Percentiles rank a stretch among this genome's conserved stretches.
Evolutionary conservation across 2,113 vertebrate genomes (phyloP).

Genomic region (Platichthys flesus): DNA sequence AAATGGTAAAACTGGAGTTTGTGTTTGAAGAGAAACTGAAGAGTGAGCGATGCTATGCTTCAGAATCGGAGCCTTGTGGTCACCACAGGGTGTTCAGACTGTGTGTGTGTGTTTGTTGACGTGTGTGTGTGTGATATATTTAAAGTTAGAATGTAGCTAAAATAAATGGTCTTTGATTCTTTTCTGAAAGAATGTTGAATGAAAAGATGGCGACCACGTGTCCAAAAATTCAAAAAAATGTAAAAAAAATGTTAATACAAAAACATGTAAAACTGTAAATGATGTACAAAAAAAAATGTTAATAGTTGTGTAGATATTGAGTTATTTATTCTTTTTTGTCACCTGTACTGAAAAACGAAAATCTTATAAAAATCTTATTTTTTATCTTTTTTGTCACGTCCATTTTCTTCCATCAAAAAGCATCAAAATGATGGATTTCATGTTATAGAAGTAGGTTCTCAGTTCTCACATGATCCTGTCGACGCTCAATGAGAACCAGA

Average conservation of each 20-base stretch:
- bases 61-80: neutral
- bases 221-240: slow-evolving; percentile 58
- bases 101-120: slow-evolving; percentile 20
- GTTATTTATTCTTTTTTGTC: slow-evolving; percentile 89
- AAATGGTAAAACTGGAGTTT: slow-evolving; percentile 17
- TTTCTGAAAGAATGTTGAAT: slow-evolving; percentile 47
- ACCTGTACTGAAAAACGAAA: slow-evolving; percentile 62
- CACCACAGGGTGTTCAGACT: slow-evolving; percentile 18
- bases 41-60: neutral
- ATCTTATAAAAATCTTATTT: slow-evolving; percentile 74
- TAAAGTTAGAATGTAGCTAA: slow-evolving; percentile 62
- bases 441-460: too few relatives aligned
- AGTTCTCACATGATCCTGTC: too few relatives aligned
- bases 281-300: slow-evolving; percentile 85
- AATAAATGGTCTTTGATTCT: slow-evolving; percentile 32
- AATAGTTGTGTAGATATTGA: slow-evolving; percentile 96
- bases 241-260: slow-evolving; percentile 78
- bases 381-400: slow-evolving; percentile 33
- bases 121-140: slow-evolving; percentile 9
- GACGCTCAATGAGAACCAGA: too few relatives aligned
- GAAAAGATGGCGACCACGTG: slow-evolving; percentile 34
- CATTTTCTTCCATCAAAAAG: neutral
- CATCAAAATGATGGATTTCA: too few relatives aligned
- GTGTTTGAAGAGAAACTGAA: neutral
- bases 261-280: slow-evolving; percentile 86